These are phyloP conservation scores for Yoshiicerus persimilis DNA, from an alignment of 1,140 invertebrate genomes.

Conservation along the genomic window DNA sequence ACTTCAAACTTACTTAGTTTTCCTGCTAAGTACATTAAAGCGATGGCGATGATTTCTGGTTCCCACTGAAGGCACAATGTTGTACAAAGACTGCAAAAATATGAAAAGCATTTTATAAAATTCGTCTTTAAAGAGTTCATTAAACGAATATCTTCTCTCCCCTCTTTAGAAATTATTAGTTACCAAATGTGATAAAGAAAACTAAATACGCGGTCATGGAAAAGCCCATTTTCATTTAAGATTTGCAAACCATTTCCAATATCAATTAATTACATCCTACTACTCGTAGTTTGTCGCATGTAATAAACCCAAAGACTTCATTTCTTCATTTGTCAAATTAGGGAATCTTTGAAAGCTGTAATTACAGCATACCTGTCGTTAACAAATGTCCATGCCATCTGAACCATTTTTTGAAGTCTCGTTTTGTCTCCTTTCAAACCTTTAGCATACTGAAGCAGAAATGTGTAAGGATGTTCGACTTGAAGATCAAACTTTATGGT, in stretches of 20 bases:
- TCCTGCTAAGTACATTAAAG: conserved; percentile 93
- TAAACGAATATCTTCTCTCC: too few species aligned
- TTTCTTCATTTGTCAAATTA: too few species aligned
- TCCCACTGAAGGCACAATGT: conserved; percentile 98
- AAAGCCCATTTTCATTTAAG: too few species aligned
- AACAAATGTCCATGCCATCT: conserved; percentile 99
- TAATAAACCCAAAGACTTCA: too few species aligned
- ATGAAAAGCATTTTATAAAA: neutral
- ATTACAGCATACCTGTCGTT: conserved; percentile 92
- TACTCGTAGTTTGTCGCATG: too few species aligned
- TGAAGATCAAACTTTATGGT: conserved; percentile 99
- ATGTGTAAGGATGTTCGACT: conserved; percentile 96
- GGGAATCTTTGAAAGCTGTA: too few species aligned
- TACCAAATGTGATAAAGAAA: too few species aligned
- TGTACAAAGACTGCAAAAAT: conserved; percentile 78
- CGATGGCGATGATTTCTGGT: conserved; percentile 97
- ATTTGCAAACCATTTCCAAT: too few species aligned
- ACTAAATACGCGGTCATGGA: too few species aligned
- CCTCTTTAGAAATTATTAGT: too few species aligned
- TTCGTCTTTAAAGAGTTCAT: too few species aligned
- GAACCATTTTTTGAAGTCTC: conserved; percentile 94
- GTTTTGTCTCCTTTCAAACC: conserved; percentile 90
- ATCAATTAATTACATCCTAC: too few species aligned
- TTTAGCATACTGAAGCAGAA: conserved; percentile 95
- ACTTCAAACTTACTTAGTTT: conserved; percentile 95